Percentiles rank a stretch among this genome's conserved stretches.
These are phyloP conservation scores for Hydrozoanthus gracilis DNA, from an alignment of 92 coral and sea anemone genomes.

Conservation along the genomic window DNA sequence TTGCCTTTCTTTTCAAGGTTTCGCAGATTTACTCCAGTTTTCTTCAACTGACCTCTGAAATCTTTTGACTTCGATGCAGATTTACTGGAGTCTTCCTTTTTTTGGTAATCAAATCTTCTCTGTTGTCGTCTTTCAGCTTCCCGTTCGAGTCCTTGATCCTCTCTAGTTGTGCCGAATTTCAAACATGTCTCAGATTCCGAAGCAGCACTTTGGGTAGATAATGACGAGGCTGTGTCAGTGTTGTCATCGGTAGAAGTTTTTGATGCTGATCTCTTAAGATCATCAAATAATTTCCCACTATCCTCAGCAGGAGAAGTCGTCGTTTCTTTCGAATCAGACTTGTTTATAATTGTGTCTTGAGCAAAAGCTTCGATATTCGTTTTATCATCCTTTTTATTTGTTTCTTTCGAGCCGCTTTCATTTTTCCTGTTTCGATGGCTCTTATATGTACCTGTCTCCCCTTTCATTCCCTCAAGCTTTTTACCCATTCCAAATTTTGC, in stretches of 20 bases:
- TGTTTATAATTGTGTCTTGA: conserved; percentile 43
- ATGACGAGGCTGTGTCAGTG: conserved; percentile 44
- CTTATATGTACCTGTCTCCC: conserved; percentile 11
- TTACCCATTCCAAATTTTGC: conserved; percentile 29
- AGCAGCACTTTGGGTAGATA: conserved; percentile 47
- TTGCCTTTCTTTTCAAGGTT: conserved; percentile 41
- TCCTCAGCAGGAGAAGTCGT: conserved; percentile 11
- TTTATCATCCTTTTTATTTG: conserved; percentile 35
- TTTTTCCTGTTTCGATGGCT: conserved; percentile 14
- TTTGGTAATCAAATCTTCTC: conserved; percentile 3
- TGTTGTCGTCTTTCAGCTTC: background rate
- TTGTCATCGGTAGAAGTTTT: conserved; percentile 51
- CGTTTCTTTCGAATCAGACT: conserved; percentile 39
- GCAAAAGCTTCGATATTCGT: conserved; percentile 53
- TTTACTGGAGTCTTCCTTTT: conserved; percentile 1
- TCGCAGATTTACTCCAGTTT: conserved; percentile 60
- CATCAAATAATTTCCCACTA: conserved; percentile 26
- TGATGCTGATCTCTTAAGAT: conserved; percentile 36
- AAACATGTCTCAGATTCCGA: conserved; percentile 36
- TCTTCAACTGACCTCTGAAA: conserved; percentile 53
- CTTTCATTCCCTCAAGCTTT: conserved; percentile 38
- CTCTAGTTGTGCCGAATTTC: conserved; percentile 40
- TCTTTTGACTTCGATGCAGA: conserved; percentile 27
- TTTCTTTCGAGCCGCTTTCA: conserved; percentile 21
- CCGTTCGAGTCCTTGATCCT: background rate